Conservation (phyloP, 2,888 invertebrate species). For the Noctua pronuba region DNA sequence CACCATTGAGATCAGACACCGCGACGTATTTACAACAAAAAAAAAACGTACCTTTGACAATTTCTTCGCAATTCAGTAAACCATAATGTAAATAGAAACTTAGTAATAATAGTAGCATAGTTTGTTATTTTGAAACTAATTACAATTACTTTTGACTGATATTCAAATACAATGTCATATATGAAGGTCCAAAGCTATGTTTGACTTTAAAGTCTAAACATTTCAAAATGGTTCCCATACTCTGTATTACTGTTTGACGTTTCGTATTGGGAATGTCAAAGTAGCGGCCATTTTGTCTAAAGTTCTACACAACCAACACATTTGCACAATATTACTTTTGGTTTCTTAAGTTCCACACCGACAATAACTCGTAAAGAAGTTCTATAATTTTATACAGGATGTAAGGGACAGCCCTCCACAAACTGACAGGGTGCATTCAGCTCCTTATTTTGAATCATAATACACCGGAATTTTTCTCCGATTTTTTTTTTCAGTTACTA, state of each 20-base stretch:
- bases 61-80: not conserved
- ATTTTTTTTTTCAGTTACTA: no score
- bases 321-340: not conserved
- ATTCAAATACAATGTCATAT: not conserved
- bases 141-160: not conserved
- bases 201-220: not conserved
- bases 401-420: no score
- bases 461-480: no score
- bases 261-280: not conserved
- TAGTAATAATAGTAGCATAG: slow-evolving; percentile 14
- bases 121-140: not conserved
- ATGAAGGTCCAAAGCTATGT: not conserved
- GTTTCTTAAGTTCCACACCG: not conserved
- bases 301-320: not conserved
- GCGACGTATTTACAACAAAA: not conserved
- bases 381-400: no score
- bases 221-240: not conserved
- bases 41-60: not conserved
- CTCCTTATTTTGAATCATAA: no score
- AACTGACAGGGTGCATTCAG: no score
- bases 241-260: not conserved
- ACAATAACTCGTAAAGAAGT: not conserved
- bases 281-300: not conserved
- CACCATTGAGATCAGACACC: not conserved
- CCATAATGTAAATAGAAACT: not conserved